phyloP scores from a whole-genome alignment of 1,140 invertebrate species.

The Aphis gossypii region DNA sequence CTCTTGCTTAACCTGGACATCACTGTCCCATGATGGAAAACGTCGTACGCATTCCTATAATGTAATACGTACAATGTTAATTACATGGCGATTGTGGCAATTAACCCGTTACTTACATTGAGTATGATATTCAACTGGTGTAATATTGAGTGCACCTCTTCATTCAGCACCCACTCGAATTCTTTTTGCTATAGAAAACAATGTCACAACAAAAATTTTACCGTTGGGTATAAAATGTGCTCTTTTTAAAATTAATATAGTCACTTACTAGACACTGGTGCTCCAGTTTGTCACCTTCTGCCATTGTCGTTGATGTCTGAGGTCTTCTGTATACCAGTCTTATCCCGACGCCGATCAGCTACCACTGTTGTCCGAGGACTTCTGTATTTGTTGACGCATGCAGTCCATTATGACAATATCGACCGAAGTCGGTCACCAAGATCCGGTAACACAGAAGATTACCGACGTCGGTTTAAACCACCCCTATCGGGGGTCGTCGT shows the following conservation, averaged over 20 bases:
- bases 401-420: neutral
- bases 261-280: constrained; percentile 79
- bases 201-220: neutral
- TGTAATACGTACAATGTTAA: too few species aligned
- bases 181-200: constrained; percentile 79
- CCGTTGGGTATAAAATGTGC: neutral
- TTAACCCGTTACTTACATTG: constrained; percentile 70
- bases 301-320: constrained; percentile 67
- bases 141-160: constrained; percentile 87
- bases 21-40: constrained; percentile 84
- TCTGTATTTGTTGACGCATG: neutral
- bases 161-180: constrained; percentile 90
- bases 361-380: neutral
- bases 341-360: neutral
- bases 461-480: neutral
- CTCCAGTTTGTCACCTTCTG: constrained; percentile 84
- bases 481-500: neutral
- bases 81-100: neutral
- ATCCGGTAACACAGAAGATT: neutral
- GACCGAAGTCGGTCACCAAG: neutral
- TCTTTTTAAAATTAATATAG: neutral
- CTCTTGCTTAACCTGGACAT: constrained; percentile 77
- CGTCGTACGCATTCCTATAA: constrained; percentile 82
- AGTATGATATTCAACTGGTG: constrained; percentile 83
- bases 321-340: neutral